Conservation (phyloP, 2,113 vertebrate genomes). For the Etia nguti region DNA sequence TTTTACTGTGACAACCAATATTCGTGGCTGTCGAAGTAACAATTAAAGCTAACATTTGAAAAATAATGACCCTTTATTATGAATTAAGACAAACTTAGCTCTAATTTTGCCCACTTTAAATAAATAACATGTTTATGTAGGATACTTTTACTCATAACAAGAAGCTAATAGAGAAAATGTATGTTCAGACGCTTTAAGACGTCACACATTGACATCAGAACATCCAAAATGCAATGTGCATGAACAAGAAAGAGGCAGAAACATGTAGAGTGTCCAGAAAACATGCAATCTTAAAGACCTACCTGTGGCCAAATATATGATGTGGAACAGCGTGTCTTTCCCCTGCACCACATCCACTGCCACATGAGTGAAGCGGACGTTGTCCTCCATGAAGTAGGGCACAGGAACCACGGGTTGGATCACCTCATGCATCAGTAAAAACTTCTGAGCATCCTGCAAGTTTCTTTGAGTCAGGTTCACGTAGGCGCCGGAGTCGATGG, state of each 20-base stretch:
- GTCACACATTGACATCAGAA: background rate
- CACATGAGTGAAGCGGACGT: constrained; percentile 90
- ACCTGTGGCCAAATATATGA: constrained; percentile 96
- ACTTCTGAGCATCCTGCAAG: constrained; percentile 95
- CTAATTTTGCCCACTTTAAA: background rate
- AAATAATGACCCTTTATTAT: background rate
- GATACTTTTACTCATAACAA: background rate
- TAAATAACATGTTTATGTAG: background rate
- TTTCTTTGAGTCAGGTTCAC: constrained; percentile 91
- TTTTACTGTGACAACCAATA: constrained; percentile 2
- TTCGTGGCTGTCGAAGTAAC: background rate
- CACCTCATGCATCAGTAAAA: constrained; percentile 95
- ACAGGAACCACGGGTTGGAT: constrained; percentile 84
- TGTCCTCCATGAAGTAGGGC: constrained; percentile 95
- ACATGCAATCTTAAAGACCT: background rate
- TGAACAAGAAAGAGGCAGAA: background rate
- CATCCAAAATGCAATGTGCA: background rate
- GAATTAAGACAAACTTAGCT: background rate
- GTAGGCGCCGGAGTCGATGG: constrained; percentile 88
- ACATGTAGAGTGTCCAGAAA: background rate
- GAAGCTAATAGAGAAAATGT: background rate
- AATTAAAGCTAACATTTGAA: background rate
- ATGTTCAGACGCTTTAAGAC: background rate
- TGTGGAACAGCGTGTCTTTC: constrained; percentile 78
- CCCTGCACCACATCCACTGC: constrained; percentile 94